Base-by-base conservation (phyloP, 2,113 vertebrate genomes). In the Onychostruthus taczanowskii region DNA sequence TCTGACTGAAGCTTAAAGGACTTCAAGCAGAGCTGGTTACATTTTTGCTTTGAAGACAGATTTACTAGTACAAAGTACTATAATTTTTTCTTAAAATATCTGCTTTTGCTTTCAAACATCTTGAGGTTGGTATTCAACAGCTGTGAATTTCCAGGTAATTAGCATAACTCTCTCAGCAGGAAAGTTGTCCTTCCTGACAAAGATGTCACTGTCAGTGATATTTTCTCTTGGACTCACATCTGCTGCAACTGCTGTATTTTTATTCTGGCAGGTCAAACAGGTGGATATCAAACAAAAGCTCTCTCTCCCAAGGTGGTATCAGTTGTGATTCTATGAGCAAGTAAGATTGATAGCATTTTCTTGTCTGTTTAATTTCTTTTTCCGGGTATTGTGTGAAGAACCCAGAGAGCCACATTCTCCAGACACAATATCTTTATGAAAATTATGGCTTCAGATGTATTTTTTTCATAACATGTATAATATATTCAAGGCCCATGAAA, bases 81-180 rank as follows among this genome's bases (percentile, higher is more conserved):
- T 12, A 18, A 27, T 41, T 44, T 69, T 46, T 77, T 28, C 24
- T 66, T 75, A 26, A 62, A 58, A 35, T 66, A 41, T 16, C n/a
- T 50, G 13, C 9, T 33, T 94, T 95, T 84, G 11, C 33, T 86
- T 87, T 93, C 47, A 56, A 64, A 33, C 35, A 90, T 43, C 67
- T 88, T 66, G 59, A 84, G n/a, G 43, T 13, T 84, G 56, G 70
- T 90, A 86, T 52, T 86, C 33, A 80, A 67, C 59, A 81, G 80
- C 61, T 84, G 56, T 84, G 61, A 84, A 59, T 94, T 92, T 81
- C 35, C 47, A 81, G 52, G 33, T 69, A 84, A 92, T 92, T 89
- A 92, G 15, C 83, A 59, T 83, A 84, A 63, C 7, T 77, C 31
- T 75, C n/a, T 89, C 84, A 78, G 50, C 3, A 6, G 63, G 39